Evolutionary conservation across 92 coral and sea anemone genomes (phyloP), one percentile per base, ranked within the genome.

Genomic region (Scolanthus callimorphus): DNA sequence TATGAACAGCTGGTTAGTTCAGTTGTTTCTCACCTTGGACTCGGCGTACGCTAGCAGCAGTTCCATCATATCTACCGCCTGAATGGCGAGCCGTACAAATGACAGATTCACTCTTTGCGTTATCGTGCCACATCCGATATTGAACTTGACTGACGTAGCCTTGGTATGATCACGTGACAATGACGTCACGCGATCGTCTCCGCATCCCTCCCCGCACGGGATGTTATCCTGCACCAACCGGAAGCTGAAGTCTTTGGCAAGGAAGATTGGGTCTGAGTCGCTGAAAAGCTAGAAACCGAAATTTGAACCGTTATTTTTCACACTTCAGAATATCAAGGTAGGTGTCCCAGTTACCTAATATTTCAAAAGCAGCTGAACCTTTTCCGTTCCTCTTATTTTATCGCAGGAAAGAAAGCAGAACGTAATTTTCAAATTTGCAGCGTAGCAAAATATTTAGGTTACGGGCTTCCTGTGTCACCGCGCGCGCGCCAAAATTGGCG

Each of bases 101-200:
- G 96, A 83, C 25, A 88, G 79, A 37, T 94, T 94, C 31, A 88
- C 77, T 22, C 88, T 75, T 53, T 94, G 99, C 0, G 96, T 94
- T 11, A 90, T 75, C 46, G 77, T 84, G 26, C 81, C 81, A 31
- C 91, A 80, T 21, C 88, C 80, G 52, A 94, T 67, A 39, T 80
- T 82, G 25, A 87, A 82, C 39, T 69, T 87, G 59, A 82, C 71
- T 34, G 70, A 76, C 21, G 84, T 73, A 20, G 73, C 49, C 66
- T 68, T 82, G 55, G 50, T 62, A 44, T 57, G 53, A 47, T 48
- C 57, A 20, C 67, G 63, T 11, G 72, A 66, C 8, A 61, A 47
- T 15, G 73, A 39, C 51, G 26, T 77, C 11, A 22, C 53, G 19
- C 63, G 49, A 13, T 71, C 20, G n/a, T 70, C 73, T 8, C 31